Evolutionary conservation across 2,797 vertebrate species (phyloP).

Genomic region (Streptopelia turtur): DNA sequence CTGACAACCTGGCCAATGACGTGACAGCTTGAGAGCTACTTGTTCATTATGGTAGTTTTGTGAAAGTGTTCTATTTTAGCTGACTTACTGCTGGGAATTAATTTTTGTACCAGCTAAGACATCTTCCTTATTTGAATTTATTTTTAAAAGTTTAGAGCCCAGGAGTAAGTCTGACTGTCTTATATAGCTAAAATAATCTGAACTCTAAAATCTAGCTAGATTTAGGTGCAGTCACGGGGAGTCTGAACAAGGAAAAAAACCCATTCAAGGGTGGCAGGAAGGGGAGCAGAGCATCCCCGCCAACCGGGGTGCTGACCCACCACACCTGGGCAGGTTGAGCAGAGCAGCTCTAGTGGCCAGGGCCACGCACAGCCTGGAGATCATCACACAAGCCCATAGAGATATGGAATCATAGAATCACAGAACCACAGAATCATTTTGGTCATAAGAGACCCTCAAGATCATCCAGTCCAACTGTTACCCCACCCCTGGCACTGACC

Average conservation of each 20-base stretch:
- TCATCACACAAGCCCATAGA: background rate
- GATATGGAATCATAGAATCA: too few relatives aligned
- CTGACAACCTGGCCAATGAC: background rate
- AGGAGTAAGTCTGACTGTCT: background rate
- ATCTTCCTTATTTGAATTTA: background rate
- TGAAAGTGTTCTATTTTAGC: background rate
- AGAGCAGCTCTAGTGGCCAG: background rate
- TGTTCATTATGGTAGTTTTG: background rate
- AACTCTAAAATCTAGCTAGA: background rate
- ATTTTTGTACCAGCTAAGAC: background rate
- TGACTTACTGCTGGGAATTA: background rate
- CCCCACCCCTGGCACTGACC: too few relatives aligned
- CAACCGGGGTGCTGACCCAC: background rate
- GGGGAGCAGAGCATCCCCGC: background rate
- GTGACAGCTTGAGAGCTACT: background rate
- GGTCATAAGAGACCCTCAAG: too few relatives aligned
- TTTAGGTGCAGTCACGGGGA: background rate
- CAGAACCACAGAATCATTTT: too few relatives aligned
- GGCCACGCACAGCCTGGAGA: background rate
- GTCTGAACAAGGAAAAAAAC: background rate
- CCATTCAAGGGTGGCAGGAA: background rate
- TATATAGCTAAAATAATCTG: background rate
- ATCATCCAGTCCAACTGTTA: too few relatives aligned
- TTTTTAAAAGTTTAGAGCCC: background rate
- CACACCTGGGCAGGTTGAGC: background rate